phyloP scores from a whole-genome alignment of 1,140 invertebrate species.

The Panagrolaimus sp. region DNA sequence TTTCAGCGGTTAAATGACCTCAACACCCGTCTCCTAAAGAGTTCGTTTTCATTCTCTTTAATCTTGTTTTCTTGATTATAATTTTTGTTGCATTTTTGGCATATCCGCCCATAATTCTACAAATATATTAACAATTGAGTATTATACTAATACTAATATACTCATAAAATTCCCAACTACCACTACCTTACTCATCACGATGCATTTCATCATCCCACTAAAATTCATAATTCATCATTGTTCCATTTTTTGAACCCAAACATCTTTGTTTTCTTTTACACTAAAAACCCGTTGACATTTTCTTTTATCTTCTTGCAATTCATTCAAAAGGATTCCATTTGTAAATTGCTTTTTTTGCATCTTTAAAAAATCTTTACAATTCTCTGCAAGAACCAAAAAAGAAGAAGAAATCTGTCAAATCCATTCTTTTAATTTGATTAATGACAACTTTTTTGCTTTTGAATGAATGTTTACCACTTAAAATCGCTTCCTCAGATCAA shows the following conservation, averaged over 20 bases:
- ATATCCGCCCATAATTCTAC: not conserved
- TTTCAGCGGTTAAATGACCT: slow-evolving; percentile 23
- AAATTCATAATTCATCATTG: no score
- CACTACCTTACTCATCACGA: no score
- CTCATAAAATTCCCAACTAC: not conserved
- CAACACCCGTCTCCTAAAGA: slow-evolving; percentile 8
- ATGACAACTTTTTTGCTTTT: not conserved
- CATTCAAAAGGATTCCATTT: no score
- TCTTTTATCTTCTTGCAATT: no score
- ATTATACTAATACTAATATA: not conserved
- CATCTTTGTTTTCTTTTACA: no score
- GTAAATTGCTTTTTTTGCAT: slow-evolving; percentile 3
- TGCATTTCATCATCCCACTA: no score
- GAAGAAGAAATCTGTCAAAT: not conserved
- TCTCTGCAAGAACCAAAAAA: not conserved
- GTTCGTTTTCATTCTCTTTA: not conserved
- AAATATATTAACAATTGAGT: not conserved
- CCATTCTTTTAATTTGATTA: not conserved
- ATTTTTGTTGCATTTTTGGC: not conserved
- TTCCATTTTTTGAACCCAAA: no score
- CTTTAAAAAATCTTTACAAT: not conserved
- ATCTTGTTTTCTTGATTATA: no score
- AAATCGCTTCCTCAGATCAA: not conserved
- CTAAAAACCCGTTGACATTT: no score
- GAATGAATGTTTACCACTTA: not conserved